Evolutionary conservation across 2,113 vertebrate species (phyloP), one percentile per base, ranked within the genome.

Genomic region (Varanus salvator): DNA sequence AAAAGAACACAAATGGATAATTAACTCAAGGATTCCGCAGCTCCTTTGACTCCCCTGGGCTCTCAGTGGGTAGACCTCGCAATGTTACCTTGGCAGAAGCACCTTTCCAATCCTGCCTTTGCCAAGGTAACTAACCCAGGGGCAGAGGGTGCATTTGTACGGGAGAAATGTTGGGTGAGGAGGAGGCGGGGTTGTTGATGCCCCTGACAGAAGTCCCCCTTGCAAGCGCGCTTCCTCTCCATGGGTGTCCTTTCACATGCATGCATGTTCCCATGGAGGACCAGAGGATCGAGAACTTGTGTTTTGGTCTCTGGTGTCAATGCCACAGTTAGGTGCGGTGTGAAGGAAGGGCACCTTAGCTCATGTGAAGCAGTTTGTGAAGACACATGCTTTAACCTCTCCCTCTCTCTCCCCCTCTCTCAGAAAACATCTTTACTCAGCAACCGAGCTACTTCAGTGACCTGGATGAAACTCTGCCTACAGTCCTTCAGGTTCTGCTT

Each of bases 381-480:
- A 0, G 11, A 0, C 38, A 3, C 21, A 6, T 83, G 23, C 52
- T 54, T 91, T 83, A 81, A 44, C 71, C 84, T 6, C 90, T 44
- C 72, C 50, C 91, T 2, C 66, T 93, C 54, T 34, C 72, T 52
- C 31, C 44, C n/a, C 8, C 54, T 21, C n/a, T 12, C 2, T 12
- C 92, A 99, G 99, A 97, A 91, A 99, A 99, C 95, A 98, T 99
- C 96, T 99, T 99, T 91, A 97, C 92, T 66, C 98, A 99, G 93
- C 99, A 99, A 91, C 98, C 98, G 2, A 98, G 97, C 91, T 99
- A 99, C 96, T 99, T 98, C 89, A 92, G 84, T 64, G 99, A 99
- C 95, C 96, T 99, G 80, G 97, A 98, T 3, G 98, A 98, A 95
- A 98, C 97, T 0, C 95, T 99, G 72, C 98, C 98, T 88, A 99